Evolutionary conservation across 2,797 vertebrate genomes (phyloP).

Genomic region (Tangara arthus): DNA sequence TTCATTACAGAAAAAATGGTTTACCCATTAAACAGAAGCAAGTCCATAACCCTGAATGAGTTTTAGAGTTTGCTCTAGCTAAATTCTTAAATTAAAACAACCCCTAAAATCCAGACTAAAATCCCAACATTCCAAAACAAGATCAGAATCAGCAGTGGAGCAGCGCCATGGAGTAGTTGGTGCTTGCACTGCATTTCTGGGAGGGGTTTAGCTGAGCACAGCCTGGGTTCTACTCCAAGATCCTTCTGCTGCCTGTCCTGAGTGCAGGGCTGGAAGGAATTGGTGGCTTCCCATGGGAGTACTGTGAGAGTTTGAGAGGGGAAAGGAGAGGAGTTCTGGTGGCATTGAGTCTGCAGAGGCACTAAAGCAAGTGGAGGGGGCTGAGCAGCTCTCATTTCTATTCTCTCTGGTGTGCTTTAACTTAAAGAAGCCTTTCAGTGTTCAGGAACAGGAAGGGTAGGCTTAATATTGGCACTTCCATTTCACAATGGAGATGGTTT

Average conservation of each 20-base stretch:
- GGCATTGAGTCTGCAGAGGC: background rate
- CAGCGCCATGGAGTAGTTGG: background rate
- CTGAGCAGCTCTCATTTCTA: background rate
- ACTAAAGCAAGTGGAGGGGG: background rate
- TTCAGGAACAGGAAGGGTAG: background rate
- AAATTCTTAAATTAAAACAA: background rate
- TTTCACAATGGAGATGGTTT: background rate
- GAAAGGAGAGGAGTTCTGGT: background rate
- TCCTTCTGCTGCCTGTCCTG: background rate
- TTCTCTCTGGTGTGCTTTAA: background rate
- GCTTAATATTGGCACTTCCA: background rate
- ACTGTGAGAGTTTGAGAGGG: background rate
- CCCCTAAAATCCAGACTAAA: background rate
- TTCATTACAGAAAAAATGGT: background rate
- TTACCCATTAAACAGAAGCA: background rate
- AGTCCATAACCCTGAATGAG: background rate
- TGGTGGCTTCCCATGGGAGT: background rate
- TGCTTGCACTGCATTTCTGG: background rate
- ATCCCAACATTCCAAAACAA: background rate
- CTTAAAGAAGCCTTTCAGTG: background rate
- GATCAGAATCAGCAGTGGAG: background rate
- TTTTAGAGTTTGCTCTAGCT: background rate
- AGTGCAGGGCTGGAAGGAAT: background rate
- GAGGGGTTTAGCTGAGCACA: background rate
- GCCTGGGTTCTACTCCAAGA: background rate